A percentile compares a stretch with the other conserved stretches of the same genome.
These are phyloP conservation scores for Cossypha caffra DNA, from an alignment of 2,797 vertebrate genomes.

Conservation along the genomic window DNA sequence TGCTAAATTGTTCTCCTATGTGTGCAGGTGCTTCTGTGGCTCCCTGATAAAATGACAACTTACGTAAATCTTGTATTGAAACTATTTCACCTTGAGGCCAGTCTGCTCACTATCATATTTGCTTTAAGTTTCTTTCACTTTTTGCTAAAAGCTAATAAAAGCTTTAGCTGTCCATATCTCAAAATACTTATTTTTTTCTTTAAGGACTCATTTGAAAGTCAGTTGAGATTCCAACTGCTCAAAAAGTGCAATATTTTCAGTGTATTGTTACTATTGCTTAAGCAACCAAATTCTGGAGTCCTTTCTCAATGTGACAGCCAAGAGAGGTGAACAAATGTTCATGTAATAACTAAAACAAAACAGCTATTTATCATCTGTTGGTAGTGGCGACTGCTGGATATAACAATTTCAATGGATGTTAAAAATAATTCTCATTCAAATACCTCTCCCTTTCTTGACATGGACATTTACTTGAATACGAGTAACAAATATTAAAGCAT, in stretches of 20 bases:
- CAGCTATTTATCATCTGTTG: not conserved
- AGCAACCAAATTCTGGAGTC: not conserved
- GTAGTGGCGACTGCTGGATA: not conserved
- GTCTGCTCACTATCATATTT: not conserved
- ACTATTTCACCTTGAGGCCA: not conserved
- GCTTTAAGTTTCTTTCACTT: not conserved
- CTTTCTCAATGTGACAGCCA: not conserved
- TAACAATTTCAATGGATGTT: not conserved
- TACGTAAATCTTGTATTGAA: not conserved
- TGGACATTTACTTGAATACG: not conserved
- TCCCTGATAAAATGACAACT: not conserved
- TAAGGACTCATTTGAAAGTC: not conserved
- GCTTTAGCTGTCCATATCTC: not conserved
- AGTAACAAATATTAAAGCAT: not conserved
- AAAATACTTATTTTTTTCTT: constrained; percentile 3
- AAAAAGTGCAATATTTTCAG: not conserved
- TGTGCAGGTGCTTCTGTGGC: not conserved
- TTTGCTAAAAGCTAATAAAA: not conserved
- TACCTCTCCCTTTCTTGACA: not conserved
- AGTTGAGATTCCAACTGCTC: not conserved
- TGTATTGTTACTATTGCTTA: not conserved
- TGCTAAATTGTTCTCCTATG: not conserved
- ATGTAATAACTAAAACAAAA: not conserved
- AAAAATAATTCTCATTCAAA: constrained; percentile 9
- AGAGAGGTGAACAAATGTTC: not conserved